These are phyloP conservation scores for Drosophila aldrichi DNA, from an alignment of 2,888 invertebrate genomes.

Conservation along the genomic window DNA sequence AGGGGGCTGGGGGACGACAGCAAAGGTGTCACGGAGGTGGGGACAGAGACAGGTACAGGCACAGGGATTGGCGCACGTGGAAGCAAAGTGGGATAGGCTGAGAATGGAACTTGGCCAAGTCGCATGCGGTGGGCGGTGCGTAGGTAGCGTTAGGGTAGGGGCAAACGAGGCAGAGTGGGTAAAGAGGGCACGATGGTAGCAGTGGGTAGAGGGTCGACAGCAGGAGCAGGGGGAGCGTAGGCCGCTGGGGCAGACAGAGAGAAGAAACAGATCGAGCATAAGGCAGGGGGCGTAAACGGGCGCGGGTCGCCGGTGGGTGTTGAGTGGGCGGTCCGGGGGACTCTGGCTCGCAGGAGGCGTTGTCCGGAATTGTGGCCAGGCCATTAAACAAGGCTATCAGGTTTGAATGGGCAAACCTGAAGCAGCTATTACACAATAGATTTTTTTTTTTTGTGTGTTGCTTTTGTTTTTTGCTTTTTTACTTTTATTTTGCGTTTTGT, in stretches of 20 bases:
- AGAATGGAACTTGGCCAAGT: slow-evolving; percentile 4
- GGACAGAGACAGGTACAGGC: not conserved
- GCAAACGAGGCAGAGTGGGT: not conserved
- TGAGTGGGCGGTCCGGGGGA: not conserved
- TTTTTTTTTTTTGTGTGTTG: slow-evolving; percentile 36
- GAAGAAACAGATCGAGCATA: not conserved
- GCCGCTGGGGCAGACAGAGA: not conserved
- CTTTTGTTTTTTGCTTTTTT: not conserved
- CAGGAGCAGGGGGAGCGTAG: not conserved
- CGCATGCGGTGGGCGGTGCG: not conserved
- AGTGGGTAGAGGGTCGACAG: too few relatives aligned
- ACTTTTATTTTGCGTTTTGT: slow-evolving; percentile 25
- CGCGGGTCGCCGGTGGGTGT: not conserved
- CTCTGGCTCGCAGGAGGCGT: slow-evolving; percentile 23
- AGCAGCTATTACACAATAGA: slow-evolving; percentile 78
- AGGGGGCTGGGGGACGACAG: not conserved
- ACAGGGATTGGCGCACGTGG: slow-evolving; percentile 20
- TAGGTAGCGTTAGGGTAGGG: not conserved
- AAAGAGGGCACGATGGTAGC: not conserved
- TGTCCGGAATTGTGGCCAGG: slow-evolving; percentile 62
- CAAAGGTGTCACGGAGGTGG: not conserved
- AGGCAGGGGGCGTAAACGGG: not conserved
- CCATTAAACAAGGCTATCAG: slow-evolving; percentile 80
- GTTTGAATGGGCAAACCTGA: slow-evolving; percentile 75
- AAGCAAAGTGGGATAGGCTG: slow-evolving; percentile 4